Conservation (phyloP, 1,140 invertebrate species). For the Macrocentrus cingulum region DNA sequence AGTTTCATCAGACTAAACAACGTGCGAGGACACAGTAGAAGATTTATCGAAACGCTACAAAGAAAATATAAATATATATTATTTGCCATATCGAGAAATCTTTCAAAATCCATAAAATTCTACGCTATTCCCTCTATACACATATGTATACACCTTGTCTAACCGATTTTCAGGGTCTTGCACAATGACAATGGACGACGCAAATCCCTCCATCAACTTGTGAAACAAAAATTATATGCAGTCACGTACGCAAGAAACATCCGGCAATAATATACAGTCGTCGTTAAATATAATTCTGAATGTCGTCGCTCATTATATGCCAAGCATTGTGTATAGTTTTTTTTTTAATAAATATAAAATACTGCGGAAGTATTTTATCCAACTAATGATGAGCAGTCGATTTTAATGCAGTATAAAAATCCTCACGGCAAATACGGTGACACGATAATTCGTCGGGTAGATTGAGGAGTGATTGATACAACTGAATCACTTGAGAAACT, state of each 20-base stretch:
- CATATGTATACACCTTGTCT: background rate
- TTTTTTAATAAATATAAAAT: too few species aligned
- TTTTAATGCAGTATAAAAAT: background rate
- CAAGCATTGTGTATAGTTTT: background rate
- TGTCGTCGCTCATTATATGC: background rate
- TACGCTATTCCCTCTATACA: background rate
- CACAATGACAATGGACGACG: background rate
- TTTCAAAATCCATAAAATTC: constrained; percentile 2
- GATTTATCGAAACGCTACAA: background rate
- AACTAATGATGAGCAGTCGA: too few species aligned
- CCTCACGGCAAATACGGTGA: constrained; percentile 2
- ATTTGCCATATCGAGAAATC: background rate
- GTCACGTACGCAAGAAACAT: constrained; percentile 5
- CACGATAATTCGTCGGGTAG: constrained; percentile 8
- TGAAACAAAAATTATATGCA: constrained; percentile 5
- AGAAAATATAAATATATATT: constrained; percentile 4
- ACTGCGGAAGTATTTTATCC: too few species aligned
- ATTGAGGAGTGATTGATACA: background rate
- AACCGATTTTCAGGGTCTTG: constrained; percentile 1
- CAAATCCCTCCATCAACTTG: background rate
- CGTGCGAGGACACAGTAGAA: background rate
- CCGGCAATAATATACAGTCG: background rate
- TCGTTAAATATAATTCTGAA: background rate
- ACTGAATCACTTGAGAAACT: background rate
- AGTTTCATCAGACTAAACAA: too few species aligned